A percentile compares a stretch with the other conserved stretches of the same genome.
These are phyloP conservation scores for Scolopax mira DNA, from an alignment of 2,113 vertebrate genomes.

Conservation along the genomic window DNA sequence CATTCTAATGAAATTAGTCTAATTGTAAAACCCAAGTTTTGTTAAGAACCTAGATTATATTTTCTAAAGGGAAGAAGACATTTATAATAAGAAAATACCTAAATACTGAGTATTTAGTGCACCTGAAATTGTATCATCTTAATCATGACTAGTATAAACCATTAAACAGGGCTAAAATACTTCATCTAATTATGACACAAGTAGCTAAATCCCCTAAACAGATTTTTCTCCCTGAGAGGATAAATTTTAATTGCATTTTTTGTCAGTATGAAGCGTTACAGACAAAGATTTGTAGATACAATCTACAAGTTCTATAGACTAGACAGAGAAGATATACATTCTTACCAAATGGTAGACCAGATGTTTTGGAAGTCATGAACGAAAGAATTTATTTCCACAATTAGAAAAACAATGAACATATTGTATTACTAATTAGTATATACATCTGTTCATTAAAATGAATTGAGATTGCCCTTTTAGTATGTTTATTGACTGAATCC, in stretches of 20 bases:
- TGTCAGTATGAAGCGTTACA: background rate
- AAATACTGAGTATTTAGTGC: background rate
- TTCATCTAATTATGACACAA: background rate
- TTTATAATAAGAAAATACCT: background rate
- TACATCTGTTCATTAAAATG: background rate
- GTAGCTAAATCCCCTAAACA: background rate
- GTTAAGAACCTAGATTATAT: background rate
- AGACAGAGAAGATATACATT: background rate
- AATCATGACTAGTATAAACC: background rate
- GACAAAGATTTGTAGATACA: background rate
- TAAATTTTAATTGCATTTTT: slow-evolving; percentile 16
- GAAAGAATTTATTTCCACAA: background rate
- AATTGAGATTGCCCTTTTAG: background rate
- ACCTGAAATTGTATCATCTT: background rate
- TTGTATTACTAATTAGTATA: background rate
- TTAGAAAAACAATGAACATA: background rate
- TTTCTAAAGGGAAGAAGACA: background rate
- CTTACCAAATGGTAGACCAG: background rate
- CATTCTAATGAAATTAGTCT: background rate
- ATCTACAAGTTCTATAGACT: background rate
- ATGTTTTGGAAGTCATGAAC: background rate
- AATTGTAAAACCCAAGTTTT: background rate
- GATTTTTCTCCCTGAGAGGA: background rate
- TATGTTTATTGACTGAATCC: background rate
- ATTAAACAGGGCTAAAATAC: background rate